phyloP scores from a whole-genome alignment of 2,888 invertebrate species.

The Acanthoscelides obtectus region DNA sequence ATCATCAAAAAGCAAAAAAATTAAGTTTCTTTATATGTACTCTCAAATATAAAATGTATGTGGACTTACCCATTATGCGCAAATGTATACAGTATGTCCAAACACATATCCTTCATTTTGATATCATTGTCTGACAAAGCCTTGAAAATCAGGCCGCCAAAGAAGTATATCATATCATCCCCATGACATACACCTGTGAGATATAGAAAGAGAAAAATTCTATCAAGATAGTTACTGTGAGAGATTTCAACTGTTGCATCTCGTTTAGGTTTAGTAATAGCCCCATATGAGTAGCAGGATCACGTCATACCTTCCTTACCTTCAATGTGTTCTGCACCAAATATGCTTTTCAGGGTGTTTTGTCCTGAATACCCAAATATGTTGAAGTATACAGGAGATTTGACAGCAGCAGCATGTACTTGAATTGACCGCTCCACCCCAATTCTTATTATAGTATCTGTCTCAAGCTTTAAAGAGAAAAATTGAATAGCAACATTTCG shows the following conservation, averaged over 20 bases:
- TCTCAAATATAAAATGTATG: too few relatives aligned
- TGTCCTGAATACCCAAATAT: conserved; percentile 48
- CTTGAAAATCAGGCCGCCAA: conserved; percentile 6
- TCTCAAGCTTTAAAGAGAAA: conserved; percentile 54
- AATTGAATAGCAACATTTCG: too few relatives aligned
- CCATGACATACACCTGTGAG: conserved; percentile 18
- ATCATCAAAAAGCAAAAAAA: too few relatives aligned
- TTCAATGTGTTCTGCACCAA: background rate
- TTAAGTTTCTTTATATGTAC: too few relatives aligned
- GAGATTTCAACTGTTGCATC: too few relatives aligned
- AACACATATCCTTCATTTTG: conserved; percentile 14
- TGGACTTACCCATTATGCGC: conserved; percentile 18
- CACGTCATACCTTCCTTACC: too few relatives aligned
- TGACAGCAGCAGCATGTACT: conserved; percentile 29
- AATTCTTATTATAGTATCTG: conserved; percentile 57
- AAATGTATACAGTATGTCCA: conserved; percentile 16
- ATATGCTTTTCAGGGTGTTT: background rate
- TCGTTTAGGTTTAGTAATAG: too few relatives aligned
- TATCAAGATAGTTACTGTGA: too few relatives aligned
- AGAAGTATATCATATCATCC: conserved; percentile 10
- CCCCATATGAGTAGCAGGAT: too few relatives aligned
- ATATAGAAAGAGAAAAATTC: background rate
- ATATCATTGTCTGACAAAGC: conserved; percentile 9
- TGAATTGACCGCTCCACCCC: conserved; percentile 29
- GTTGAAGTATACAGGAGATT: conserved; percentile 57